A percentile compares a stretch with the other conserved stretches of the same genome.
Evolutionary conservation across 2,888 invertebrate genomes (phyloP).

Genomic region (Pandemis cinnamomeana): DNA sequence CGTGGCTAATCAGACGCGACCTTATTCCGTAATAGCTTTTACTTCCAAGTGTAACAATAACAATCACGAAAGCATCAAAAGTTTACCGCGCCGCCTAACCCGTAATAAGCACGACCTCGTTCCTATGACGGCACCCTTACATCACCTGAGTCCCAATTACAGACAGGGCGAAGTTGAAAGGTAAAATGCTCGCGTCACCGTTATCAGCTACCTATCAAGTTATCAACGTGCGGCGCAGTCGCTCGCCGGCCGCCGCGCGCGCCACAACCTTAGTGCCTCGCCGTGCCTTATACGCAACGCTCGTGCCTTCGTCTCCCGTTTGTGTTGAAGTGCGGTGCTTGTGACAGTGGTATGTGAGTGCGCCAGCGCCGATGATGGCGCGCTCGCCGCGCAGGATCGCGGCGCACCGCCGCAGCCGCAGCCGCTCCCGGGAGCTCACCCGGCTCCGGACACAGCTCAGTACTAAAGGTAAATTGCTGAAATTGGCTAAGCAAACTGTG

Average conservation of each 20-base stretch:
- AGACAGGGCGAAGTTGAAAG: constrained; percentile 26
- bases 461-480: constrained; percentile 65
- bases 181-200: constrained; percentile 23
- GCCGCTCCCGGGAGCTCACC: constrained; percentile 70
- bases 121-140: constrained; percentile 5
- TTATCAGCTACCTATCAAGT: constrained; percentile 59
- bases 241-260: constrained; percentile 44
- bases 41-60: neutral
- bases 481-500: neutral
- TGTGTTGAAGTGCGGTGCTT: constrained; percentile 46
- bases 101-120: constrained; percentile 9
- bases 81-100: constrained; percentile 2
- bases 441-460: constrained; percentile 72
- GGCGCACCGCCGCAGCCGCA: constrained; percentile 68
- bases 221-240: constrained; percentile 47
- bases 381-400: constrained; percentile 74
- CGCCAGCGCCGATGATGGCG: constrained; percentile 62
- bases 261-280: constrained; percentile 59
- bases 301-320: constrained; percentile 59
- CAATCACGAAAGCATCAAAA: constrained; percentile 5
- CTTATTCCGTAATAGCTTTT: constrained; percentile 1
- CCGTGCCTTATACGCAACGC: constrained; percentile 65
- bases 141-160: constrained; percentile 1
- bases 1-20: neutral
- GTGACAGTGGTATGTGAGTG: constrained; percentile 47